Evolutionary conservation across 2,888 invertebrate genomes (phyloP), one percentile per base, ranked within the genome.

Genomic region (Bombylius discolor): DNA sequence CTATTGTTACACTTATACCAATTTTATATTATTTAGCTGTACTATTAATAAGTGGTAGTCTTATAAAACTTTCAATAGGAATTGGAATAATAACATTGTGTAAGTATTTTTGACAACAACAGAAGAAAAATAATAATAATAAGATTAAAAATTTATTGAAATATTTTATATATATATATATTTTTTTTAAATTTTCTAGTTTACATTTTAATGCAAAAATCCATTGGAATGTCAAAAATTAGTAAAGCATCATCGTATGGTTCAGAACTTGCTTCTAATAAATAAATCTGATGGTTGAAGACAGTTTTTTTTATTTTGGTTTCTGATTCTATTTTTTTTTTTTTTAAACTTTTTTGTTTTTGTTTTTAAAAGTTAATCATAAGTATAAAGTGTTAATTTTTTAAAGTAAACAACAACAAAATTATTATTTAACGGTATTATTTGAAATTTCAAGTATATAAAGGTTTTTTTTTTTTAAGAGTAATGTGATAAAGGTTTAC

Each of bases 181-280:
- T 11, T 11, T 34, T 46, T 34, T 44, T 42, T 49, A 63, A 68
- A 69, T 66, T 60, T 81, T 82, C 61, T 80, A 90, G 90, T 90
- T 76, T 86, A 83, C 71, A 72, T 85, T 62, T 75, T 89, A 34
- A 81, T 91, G 73, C 82, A 86, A 66, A 86, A 87, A 71, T 82
- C 87, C 49, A 87, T 92, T 65, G 85, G 86, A 53, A 84, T 88
- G 82, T 87, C 90, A 3, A 83, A 89, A 74, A 89, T 90, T 64
- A 87, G 86, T 68, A 85, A 87, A 73, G 87, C 83, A 46, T 91
- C 91, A 36, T 85, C 84, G 7, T 92, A 91, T 69, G 91, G 91
- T 60, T 76, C 70, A 14, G 48, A 48, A 45, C 1, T 42, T 5
- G 8, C 39, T 8, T 42, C 39, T 11, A 4, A 42, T 11, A 42